Percentiles rank a stretch among this genome's conserved stretches.
Evolutionary conservation across 2,113 vertebrate genomes (phyloP).

Genomic region (Platichthys stellatus): DNA sequence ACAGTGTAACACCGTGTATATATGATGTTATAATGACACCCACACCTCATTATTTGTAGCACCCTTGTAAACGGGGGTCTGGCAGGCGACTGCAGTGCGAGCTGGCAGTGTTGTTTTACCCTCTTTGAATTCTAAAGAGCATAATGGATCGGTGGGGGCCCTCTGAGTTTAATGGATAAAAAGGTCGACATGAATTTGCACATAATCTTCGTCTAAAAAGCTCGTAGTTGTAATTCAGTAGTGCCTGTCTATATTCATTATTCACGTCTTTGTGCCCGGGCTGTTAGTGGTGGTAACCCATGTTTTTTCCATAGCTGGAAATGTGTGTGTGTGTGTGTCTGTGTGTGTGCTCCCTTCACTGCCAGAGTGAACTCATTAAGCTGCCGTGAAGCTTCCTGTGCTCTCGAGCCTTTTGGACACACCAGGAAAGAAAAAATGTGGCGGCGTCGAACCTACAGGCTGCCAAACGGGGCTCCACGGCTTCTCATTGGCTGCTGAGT

Average conservation of each 20-base stretch:
- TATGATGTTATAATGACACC: conserved; percentile 42
- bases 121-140: conserved; percentile 26
- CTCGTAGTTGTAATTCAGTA: conserved; percentile 16
- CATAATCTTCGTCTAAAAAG: conserved; percentile 4
- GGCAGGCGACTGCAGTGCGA: conserved; percentile 33
- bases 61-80: conserved; percentile 62
- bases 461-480: conserved; percentile 49
- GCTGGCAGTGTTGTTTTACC: conserved; percentile 72
- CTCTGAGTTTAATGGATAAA: conserved; percentile 28
- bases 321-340: not conserved
- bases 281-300: conserved; percentile 16
- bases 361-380: conserved; percentile 56
- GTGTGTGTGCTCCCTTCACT: conserved; percentile 36
- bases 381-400: conserved; percentile 66
- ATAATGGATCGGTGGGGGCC: conserved; percentile 32
- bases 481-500: conserved; percentile 66
- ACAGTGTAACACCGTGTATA: conserved; percentile 6
- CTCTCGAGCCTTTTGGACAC: conserved; percentile 40
- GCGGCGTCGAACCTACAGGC: conserved; percentile 51
- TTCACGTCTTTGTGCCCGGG: conserved; percentile 43
- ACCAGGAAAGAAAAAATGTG: conserved; percentile 57
- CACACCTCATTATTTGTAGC: conserved; percentile 56
- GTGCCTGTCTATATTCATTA: conserved; percentile 19
- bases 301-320: conserved; percentile 42
- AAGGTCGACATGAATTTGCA: conserved; percentile 17